These are phyloP conservation scores for Oceanodroma tethys DNA, from an alignment of 2,113 vertebrate species.

Conservation along the genomic window DNA sequence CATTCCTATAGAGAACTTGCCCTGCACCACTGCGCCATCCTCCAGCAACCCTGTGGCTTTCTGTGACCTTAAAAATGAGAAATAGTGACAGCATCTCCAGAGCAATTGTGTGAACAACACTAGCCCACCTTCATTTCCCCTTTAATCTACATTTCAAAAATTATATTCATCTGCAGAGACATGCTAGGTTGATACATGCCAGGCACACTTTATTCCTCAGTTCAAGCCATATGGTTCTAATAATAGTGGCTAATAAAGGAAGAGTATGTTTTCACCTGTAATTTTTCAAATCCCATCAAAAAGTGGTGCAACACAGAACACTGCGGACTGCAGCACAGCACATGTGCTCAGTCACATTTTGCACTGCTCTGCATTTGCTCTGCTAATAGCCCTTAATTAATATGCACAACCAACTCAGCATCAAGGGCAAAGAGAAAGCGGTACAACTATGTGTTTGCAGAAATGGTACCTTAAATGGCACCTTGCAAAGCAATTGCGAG, in stretches of 20 bases:
- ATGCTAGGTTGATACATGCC: not conserved
- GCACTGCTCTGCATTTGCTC: slow-evolving; percentile 36
- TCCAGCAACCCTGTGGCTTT: not conserved
- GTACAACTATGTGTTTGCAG: not conserved
- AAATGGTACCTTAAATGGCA: slow-evolving; percentile 29
- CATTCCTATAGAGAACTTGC: not conserved
- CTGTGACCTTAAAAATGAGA: not conserved
- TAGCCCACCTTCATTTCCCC: slow-evolving; percentile 12
- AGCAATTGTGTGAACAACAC: not conserved
- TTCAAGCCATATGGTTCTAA: slow-evolving; percentile 27
- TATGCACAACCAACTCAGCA: slow-evolving; percentile 15
- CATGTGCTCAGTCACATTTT: slow-evolving; percentile 19
- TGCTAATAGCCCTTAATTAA: slow-evolving; percentile 35
- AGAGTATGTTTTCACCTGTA: slow-evolving; percentile 33
- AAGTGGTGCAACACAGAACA: not conserved
- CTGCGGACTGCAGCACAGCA: slow-evolving; percentile 11
- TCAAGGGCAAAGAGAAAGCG: not conserved
- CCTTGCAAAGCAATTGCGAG: not conserved
- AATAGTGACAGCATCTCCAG: not conserved
- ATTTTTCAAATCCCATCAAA: slow-evolving; percentile 46
- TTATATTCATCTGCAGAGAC: not conserved
- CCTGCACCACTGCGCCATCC: not conserved
- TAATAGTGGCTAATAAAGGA: slow-evolving; percentile 31
- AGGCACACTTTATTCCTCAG: not conserved
- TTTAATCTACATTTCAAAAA: slow-evolving; percentile 2